phyloP scores from a whole-genome alignment of 2,888 invertebrate genomes.

The Ichneumoninae sp. region DNA sequence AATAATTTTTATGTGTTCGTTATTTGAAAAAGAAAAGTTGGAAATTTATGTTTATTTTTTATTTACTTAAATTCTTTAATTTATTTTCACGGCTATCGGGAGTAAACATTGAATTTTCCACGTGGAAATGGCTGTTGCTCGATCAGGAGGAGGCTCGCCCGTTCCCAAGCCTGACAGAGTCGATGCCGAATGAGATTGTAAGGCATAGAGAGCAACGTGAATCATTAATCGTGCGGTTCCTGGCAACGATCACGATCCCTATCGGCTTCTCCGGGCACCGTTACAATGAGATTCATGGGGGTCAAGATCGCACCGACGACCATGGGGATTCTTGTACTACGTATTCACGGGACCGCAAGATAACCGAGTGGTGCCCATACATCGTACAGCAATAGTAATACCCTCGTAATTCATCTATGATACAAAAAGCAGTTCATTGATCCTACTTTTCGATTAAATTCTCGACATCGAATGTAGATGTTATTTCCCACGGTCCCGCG shows the following conservation, averaged over 20 bases:
- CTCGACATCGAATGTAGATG: neutral
- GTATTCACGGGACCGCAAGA: conserved; percentile 28
- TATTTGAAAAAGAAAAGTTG: too few species aligned
- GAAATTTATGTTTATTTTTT: too few species aligned
- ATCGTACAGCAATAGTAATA: neutral
- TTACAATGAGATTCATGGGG: conserved; percentile 61
- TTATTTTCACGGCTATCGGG: neutral
- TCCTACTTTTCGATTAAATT: neutral
- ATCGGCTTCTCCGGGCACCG: conserved; percentile 57
- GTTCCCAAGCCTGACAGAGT: conserved; percentile 40
- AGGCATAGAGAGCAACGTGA: conserved; percentile 52
- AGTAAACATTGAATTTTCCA: neutral
- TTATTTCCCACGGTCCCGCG: conserved; percentile 10
- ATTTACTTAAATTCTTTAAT: neutral
- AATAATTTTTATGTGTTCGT: too few species aligned
- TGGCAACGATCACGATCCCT: conserved; percentile 62
- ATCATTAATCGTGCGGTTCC: conserved; percentile 65
- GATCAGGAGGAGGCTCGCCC: conserved; percentile 2
- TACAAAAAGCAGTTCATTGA: conserved; percentile 6
- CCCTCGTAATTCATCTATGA: neutral
- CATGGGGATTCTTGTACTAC: conserved; percentile 35
- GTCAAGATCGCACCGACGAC: conserved; percentile 59
- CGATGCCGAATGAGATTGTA: conserved; percentile 56
- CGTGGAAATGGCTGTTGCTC: neutral
- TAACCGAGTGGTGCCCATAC: neutral